A percentile compares a stretch with the other conserved stretches of the same genome.
phyloP scores from a whole-genome alignment of 2,113 vertebrate genomes.

The Calyptommatus sinebrachiatus region DNA sequence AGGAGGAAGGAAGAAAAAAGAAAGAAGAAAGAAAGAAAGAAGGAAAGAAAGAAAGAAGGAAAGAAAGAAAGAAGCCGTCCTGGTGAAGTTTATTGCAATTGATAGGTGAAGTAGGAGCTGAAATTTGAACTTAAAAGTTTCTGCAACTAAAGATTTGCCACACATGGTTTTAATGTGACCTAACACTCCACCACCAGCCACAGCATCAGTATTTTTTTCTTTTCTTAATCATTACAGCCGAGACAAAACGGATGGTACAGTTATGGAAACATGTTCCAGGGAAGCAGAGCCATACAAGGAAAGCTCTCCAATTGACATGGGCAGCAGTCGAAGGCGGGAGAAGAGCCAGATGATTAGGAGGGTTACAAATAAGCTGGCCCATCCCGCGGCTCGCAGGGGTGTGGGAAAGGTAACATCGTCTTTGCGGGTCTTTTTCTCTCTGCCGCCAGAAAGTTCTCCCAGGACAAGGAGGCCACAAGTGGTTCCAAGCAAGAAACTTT shows the following conservation, averaged over 20 bases:
- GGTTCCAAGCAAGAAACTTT: no score
- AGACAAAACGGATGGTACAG: constrained; percentile 49
- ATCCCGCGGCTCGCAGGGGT: not conserved
- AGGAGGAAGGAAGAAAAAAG: no score
- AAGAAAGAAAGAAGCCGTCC: constrained; percentile 41
- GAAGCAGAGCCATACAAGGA: constrained; percentile 12
- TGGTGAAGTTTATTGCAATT: constrained; percentile 57
- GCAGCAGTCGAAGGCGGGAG: not conserved
- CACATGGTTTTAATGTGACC: constrained; percentile 70
- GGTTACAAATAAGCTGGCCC: not conserved
- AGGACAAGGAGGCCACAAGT: no score
- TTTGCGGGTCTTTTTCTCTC: no score
- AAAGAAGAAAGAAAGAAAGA: not conserved
- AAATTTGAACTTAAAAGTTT: constrained; percentile 71
- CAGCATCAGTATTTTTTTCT: constrained; percentile 32
- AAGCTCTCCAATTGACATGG: fast-evolving
- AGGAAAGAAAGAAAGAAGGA: not conserved
- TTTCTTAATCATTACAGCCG: constrained; percentile 28
- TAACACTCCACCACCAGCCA: constrained; percentile 50
- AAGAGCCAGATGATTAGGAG: fast-evolving
- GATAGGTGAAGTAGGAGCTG: constrained; percentile 69
- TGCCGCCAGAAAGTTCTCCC: no score
- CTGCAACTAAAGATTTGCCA: constrained; percentile 71
- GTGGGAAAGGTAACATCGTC: not conserved
- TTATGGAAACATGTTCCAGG: constrained; percentile 35